phyloP scores from a whole-genome alignment of 2,888 invertebrate species.

The Phlogophora meticulosa region DNA sequence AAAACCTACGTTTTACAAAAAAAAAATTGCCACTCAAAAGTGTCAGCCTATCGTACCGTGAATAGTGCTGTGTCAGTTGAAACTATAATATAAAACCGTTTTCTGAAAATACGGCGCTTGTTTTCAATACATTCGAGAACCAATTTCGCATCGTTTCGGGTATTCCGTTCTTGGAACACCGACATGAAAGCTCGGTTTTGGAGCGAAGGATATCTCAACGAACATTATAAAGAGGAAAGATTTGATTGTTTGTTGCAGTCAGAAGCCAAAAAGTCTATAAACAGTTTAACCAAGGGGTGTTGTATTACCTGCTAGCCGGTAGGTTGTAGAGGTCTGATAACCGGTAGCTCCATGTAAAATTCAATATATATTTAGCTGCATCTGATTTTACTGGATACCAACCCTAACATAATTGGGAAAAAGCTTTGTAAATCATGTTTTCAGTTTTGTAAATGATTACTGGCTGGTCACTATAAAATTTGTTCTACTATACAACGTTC shows the following conservation, averaged over 20 bases:
- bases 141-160: conserved; percentile 4
- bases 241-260: no score
- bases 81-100: conserved; percentile 7
- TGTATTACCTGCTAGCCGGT: not conserved
- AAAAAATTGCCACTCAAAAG: conserved; percentile 8
- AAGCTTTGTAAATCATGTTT: no score
- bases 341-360: no score
- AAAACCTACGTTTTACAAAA: conserved; percentile 13
- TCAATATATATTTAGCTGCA: no score
- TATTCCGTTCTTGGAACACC: not conserved
- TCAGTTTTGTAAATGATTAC: conserved; percentile 1
- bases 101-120: not conserved
- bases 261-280: no score
- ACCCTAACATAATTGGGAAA: no score
- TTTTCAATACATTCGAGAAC: conserved; percentile 22
- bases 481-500: not conserved
- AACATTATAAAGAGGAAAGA: no score
- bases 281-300: no score
- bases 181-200: not conserved
- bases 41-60: conserved; percentile 12
- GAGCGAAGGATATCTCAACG: not conserved
- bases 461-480: conserved; percentile 2
- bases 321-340: no score
- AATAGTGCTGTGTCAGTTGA: conserved; percentile 12
- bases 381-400: no score